Base-by-base conservation (phyloP, 2,113 vertebrate species). In the Erythrocebus patas region DNA sequence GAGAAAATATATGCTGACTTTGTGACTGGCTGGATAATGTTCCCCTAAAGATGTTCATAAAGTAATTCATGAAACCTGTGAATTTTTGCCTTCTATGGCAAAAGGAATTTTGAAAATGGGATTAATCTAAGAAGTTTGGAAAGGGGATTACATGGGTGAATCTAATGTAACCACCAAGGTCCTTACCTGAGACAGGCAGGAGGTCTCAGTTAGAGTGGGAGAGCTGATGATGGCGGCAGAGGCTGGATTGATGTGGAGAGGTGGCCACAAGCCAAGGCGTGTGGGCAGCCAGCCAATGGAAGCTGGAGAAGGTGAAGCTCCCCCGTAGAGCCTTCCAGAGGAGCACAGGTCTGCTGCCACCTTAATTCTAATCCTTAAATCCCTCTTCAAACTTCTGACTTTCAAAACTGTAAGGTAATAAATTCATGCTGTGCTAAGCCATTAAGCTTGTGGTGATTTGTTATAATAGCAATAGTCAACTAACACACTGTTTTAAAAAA, bases 231-330 rank as follows among this genome's bases (percentile, higher is more conserved):
- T 1, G 8, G 52, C 66, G 13, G 8, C 0, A 8, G 22, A 13
- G 38, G 61, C 18, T 55, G 52, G 52, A 55, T 0, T 12, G n/a
- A 11, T 1, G 4, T 32, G 10, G 20, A 25, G 32, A 64, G 9
- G 13, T 18, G 32, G 0, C 1, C 12, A 6, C 3, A 2, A 27
- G 17, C 4, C 30, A 23, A 81, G 23, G 35, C 40, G 3, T 1
- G 2, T 7, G 6, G 10, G 22, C 4, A 7, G 38, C 14, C 4
- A 7, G 38, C 14, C 57, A 32, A 32, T 14, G 2, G 12, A 48
- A 35, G 16, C 35, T 76, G 8, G 16, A 23, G 32, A 40, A 55
- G 50, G 45, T 57, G 2, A 20, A 10, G 0, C 2, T 20, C 4
- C 72, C 6, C 6, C 6, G 0, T 6, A 4, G 11, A 8, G 8